Evolutionary conservation across 2,888 invertebrate genomes (phyloP).

Genomic region (Resseliella maxima): DNA sequence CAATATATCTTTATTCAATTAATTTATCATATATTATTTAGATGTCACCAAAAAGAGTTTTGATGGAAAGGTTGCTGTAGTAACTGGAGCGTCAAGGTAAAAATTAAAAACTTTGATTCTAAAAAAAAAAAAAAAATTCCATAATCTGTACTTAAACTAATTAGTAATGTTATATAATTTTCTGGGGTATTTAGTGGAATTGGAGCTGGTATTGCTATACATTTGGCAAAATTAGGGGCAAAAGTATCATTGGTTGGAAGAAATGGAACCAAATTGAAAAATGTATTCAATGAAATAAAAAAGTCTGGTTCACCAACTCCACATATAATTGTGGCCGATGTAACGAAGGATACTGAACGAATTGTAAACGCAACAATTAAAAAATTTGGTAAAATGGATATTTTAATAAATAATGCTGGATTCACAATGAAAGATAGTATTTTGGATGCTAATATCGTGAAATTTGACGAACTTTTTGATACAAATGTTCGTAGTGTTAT

Average conservation of each 20-base stretch:
- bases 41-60: too few species aligned
- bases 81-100: too few species aligned
- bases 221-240: constrained; percentile 61
- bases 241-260: background rate
- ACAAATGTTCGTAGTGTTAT: constrained; percentile 87
- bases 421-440: constrained; percentile 84
- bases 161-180: too few species aligned
- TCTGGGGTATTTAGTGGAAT: constrained; percentile 85
- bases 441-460: constrained; percentile 85
- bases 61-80: too few species aligned
- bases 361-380: constrained; percentile 78
- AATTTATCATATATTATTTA: too few species aligned
- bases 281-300: background rate
- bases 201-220: constrained; percentile 76
- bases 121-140: too few species aligned
- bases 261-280: background rate
- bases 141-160: too few species aligned
- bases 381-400: constrained; percentile 81
- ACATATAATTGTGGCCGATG: constrained; percentile 14
- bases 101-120: too few species aligned
- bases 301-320: background rate
- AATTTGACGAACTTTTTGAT: constrained; percentile 90
- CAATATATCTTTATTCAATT: too few species aligned
- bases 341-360: constrained; percentile 70
- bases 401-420: constrained; percentile 91